These are phyloP conservation scores for Ormyrus nitidulus DNA, from an alignment of 2,888 invertebrate species.

Conservation along the genomic window DNA sequence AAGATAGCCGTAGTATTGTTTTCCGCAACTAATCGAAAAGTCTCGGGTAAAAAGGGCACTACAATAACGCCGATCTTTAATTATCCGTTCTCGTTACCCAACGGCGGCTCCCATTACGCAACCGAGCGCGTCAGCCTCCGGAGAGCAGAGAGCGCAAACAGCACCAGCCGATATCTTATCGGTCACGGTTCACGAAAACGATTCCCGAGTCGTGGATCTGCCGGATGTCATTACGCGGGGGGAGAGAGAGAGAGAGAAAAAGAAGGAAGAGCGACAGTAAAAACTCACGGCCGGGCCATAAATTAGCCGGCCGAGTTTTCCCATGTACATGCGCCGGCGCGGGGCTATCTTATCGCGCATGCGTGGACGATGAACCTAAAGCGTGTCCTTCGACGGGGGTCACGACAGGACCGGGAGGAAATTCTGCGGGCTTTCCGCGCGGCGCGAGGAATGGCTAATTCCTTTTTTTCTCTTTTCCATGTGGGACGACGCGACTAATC, in stretches of 20 bases:
- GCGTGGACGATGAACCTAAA: slow-evolving; percentile 21
- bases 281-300: background rate
- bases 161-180: slow-evolving; percentile 50
- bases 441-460: slow-evolving; percentile 3
- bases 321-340: background rate
- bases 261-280: too few relatives aligned
- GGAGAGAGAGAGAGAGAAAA: background rate
- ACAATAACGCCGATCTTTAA: slow-evolving; percentile 41
- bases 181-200: slow-evolving; percentile 55
- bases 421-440: background rate
- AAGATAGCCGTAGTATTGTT: too few relatives aligned
- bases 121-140: background rate
- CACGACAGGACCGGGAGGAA: background rate
- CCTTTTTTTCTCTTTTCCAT: background rate
- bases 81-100: slow-evolving; percentile 40
- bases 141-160: background rate
- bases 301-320: slow-evolving; percentile 17
- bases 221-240: slow-evolving; percentile 36
- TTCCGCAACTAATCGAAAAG: too few relatives aligned
- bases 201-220: slow-evolving; percentile 50
- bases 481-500: too few relatives aligned
- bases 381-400: slow-evolving; percentile 22
- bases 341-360: slow-evolving; percentile 20
- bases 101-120: background rate
- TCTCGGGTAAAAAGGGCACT: slow-evolving; percentile 9